These are phyloP conservation scores for Archips crataeganus DNA, from an alignment of 2,888 invertebrate species.

Conservation along the genomic window DNA sequence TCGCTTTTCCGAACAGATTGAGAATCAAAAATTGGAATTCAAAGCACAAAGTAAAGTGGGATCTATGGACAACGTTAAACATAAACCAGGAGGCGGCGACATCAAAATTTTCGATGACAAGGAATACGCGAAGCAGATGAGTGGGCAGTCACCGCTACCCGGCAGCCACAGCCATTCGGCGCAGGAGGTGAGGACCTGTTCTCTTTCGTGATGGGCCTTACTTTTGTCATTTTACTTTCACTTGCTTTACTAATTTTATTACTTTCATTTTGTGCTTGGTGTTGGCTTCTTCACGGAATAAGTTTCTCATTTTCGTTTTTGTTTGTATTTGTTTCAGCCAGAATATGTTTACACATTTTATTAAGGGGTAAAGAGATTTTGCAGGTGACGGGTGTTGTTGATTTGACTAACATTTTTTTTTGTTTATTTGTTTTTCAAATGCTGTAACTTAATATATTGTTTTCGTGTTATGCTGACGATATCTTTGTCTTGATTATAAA, in stretches of 20 bases:
- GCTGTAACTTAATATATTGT: background rate
- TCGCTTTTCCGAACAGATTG: conserved; percentile 89
- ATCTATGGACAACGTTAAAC: conserved; percentile 95
- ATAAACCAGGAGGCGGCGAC: conserved; percentile 97
- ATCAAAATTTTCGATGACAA: conserved; percentile 97
- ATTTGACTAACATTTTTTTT: conserved; percentile 49
- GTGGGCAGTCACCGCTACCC: conserved; percentile 73
- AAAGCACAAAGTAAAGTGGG: conserved; percentile 97
- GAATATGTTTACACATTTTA: conserved; percentile 83
- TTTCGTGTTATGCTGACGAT: conserved; percentile 26
- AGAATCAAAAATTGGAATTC: conserved; percentile 95
- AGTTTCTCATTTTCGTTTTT: conserved; percentile 51
- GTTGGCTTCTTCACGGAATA: conserved; percentile 54
- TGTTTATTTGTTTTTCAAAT: conserved; percentile 43
- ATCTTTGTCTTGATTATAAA: conserved; percentile 42
- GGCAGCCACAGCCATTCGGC: conserved; percentile 72
- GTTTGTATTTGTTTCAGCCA: conserved; percentile 80
- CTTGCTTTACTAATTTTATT: conserved; percentile 52
- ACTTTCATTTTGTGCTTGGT: conserved; percentile 58
- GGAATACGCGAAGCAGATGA: conserved; percentile 94
- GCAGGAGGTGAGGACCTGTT: conserved; percentile 79
- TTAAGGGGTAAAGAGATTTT: conserved; percentile 55
- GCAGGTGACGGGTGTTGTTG: conserved; percentile 44
- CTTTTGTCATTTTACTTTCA: conserved; percentile 46
- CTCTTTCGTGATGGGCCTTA: conserved; percentile 51